Evolutionary conservation across 2,113 vertebrate genomes (phyloP), one percentile per base, ranked within the genome.

Genomic region (Anser cygnoides): DNA sequence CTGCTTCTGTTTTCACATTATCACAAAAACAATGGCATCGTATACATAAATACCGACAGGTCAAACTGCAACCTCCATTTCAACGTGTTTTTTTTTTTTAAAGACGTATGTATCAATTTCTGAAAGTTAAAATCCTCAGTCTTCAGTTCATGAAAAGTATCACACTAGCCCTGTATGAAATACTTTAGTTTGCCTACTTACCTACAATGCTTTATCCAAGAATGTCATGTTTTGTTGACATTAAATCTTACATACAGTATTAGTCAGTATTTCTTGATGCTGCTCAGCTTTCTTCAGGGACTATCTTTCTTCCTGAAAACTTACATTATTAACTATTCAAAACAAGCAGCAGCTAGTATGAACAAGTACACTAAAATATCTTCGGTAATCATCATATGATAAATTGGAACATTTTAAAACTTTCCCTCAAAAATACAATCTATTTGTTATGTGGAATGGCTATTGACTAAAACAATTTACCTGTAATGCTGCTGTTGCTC

Each of bases 391-490:
- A 91, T 49, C 35, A 59, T 31, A 92, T 89, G 91, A 97, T 93
- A 49, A 94, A 96, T 88, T 39, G 55, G 44, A 94, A 74, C 66
- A 80, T 75, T 95, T 94, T 77, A 19, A 57, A 84, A 55, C 68
- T 92, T 95, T 44, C 39, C 10, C 76, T 81, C 82, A 89, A 76
- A 79, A 91, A 68, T 62, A 81, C 4, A 68, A 84, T 20, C 77
- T 70, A 95, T 94, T 92, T 86, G 39, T 79, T 92, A 49, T 82
- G 62, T 73, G 50, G 54, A 76, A 91, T n/a, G 35, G 75, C 9
- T 93, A 97, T 94, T 87, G 93, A 97, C 92, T 79, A 77, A 78
- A 95, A 77, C 80, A 83, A 83, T 87, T 95, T 90, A 87, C 44
- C 68, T 89, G 29, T 84, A 95, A 96, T 29, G 63, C 68, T 46